Conservation (phyloP, 2,797 vertebrate genomes). For the Pantherophis alleghaniensis region DNA sequence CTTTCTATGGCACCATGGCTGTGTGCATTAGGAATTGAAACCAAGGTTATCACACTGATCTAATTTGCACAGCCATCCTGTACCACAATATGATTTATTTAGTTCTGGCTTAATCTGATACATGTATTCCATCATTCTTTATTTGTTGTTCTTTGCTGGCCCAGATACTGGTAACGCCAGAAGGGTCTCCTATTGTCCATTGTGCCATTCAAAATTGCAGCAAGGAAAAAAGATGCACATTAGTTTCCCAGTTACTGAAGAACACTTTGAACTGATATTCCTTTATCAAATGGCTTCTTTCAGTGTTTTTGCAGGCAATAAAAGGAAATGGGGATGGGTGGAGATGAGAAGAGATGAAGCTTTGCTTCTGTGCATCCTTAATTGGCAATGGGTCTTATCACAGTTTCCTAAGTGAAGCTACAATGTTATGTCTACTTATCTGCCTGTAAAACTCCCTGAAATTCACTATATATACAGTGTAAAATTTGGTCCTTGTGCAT, state of each 20-base stretch:
- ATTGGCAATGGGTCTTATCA: background rate
- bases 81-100: background rate
- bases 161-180: background rate
- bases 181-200: background rate
- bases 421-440: background rate
- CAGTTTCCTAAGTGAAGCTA: background rate
- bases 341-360: background rate
- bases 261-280: background rate
- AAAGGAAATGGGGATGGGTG: background rate
- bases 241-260: background rate
- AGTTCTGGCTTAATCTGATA: background rate
- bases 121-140: background rate
- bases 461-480: background rate
- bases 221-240: background rate
- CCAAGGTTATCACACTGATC: background rate
- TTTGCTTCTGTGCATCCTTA: background rate
- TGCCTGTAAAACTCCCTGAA: background rate
- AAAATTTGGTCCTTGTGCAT: background rate
- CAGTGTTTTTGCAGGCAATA: background rate
- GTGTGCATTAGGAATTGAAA: background rate
- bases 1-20: background rate
- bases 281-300: background rate
- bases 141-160: background rate
- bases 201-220: background rate
- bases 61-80: background rate